phyloP scores from a whole-genome alignment of 2,797 vertebrate genomes.

The Sebastes hubbsi region DNA sequence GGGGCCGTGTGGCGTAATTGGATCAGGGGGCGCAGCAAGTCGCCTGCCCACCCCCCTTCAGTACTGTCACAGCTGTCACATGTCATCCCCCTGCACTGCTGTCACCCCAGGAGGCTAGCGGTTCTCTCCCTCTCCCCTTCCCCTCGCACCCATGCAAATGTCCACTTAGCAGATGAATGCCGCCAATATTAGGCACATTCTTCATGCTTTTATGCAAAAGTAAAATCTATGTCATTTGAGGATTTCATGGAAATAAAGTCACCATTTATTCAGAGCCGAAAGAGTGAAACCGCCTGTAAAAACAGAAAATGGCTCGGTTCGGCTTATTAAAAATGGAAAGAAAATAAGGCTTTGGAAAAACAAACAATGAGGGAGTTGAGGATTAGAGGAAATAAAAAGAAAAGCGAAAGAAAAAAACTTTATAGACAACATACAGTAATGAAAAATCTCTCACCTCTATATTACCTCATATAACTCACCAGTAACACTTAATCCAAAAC shows the following conservation, averaged over 20 bases:
- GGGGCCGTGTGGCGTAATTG: constrained; percentile 98
- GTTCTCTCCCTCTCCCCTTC: constrained; percentile 79
- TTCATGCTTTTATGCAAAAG: constrained; percentile 99
- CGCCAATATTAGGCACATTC: constrained; percentile 94
- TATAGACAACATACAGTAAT: constrained; percentile 58
- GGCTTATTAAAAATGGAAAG: constrained; percentile 90
- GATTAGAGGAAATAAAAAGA: constrained; percentile 74
- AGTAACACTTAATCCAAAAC: constrained; percentile 70
- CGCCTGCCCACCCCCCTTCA: constrained; percentile 89
- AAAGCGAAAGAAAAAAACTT: constrained; percentile 49
- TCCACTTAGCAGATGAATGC: constrained; percentile 99
- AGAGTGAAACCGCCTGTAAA: constrained; percentile 94
- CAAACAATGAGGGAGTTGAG: constrained; percentile 86
- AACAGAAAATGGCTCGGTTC: constrained; percentile 97
- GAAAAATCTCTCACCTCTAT: constrained; percentile 64
- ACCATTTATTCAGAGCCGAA: constrained; percentile 92
- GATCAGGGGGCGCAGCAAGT: constrained; percentile 95
- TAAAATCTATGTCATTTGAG: constrained; percentile 96
- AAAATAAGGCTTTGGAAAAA: constrained; percentile 87
- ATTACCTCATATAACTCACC: constrained; percentile 71
- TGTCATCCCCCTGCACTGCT: constrained; percentile 96
- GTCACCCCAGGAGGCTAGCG: constrained; percentile 95
- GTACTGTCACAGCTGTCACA: constrained; percentile 99
- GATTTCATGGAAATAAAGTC: constrained; percentile 99
- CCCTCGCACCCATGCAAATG: constrained; percentile 95